Conservation (phyloP, 2,888 invertebrate species). For the Liopterus haemorrhoidalis region DNA sequence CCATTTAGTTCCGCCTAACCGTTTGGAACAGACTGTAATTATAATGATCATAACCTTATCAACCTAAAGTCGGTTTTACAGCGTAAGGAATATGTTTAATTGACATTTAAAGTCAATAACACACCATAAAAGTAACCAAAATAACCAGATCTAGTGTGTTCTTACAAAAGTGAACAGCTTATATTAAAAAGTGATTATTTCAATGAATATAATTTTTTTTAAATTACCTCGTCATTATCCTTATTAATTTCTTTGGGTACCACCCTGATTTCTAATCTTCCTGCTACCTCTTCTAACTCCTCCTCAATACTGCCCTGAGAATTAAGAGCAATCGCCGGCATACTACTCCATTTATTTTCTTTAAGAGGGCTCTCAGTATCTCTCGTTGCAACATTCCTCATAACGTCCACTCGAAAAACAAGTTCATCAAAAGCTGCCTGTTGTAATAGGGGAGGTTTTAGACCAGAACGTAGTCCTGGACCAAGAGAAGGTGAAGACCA, state of each 20-base stretch:
- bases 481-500: slow-evolving; percentile 47
- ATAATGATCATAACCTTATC: too few relatives aligned
- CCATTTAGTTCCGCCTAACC: too few relatives aligned
- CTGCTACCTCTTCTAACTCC: slow-evolving; percentile 52
- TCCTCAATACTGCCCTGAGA: slow-evolving; percentile 33
- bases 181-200: too few relatives aligned
- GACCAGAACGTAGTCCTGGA: slow-evolving; percentile 52
- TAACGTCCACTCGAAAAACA: slow-evolving; percentile 74
- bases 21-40: too few relatives aligned
- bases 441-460: slow-evolving; percentile 76
- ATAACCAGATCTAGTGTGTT: too few relatives aligned
- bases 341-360: slow-evolving; percentile 39
- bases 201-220: too few relatives aligned
- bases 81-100: too few relatives aligned
- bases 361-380: slow-evolving; percentile 37
- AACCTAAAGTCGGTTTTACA: too few relatives aligned
- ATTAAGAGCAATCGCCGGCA: slow-evolving; percentile 39
- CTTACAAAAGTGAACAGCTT: too few relatives aligned
- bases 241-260: slow-evolving; percentile 51
- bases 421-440: slow-evolving; percentile 82
- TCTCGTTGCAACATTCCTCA: slow-evolving; percentile 68
- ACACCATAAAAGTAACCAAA: too few relatives aligned
- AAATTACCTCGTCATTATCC: too few relatives aligned
- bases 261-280: slow-evolving; percentile 76
- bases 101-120: too few relatives aligned